Base-by-base conservation (phyloP, 2,113 vertebrate species). In the Percina caprodes region DNA sequence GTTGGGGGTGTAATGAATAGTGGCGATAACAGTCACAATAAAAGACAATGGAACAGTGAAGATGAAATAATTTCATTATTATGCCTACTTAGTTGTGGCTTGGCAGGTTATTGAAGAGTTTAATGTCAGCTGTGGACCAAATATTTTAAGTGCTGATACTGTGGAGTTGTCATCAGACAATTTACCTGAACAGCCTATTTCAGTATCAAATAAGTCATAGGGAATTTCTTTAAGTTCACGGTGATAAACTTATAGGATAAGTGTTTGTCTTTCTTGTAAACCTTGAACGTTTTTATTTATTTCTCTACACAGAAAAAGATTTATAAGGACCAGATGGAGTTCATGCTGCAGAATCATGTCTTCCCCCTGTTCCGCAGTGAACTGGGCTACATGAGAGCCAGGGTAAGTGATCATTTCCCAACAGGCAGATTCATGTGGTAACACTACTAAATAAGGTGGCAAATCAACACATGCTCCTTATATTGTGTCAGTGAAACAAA, bases 261-360 rank as follows among this genome's bases (percentile, higher is more conserved):
- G 48, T 67, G 14, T 46, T 58, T 30, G 18, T 39, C 14, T 21
- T 4, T 19, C 23, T 72, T 33, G 1, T 52, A 7, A 67, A 59
- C 33, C 9, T 10, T 52, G 12, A 42, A 11, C 0, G 14, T 70
- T 65, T 56, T 19, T 15, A 4, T 54, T 23, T 49, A 13, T 35
- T 72, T 68, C 10, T 48, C 51, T 30, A 2, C 33, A 79, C 94
- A 99, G 98, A 99, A 99, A 93, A 99, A 99, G 92, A 96, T 99
- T 85, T 99, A 99, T 86, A 99, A 99, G 93, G 97, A 99, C 94
- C 98, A 99, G 91, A 99, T 99, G 98, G 98, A 99, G 93, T 97
- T 97, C 85, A 99, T 99, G 98, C 91, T 99, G 83, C 98, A 99
- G 93, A 99, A 97, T 94, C 97, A 99, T 9, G 98, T 99, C 80